phyloP scores from a whole-genome alignment of 2,113 vertebrate species.

The Diadophis punctatus region DNA sequence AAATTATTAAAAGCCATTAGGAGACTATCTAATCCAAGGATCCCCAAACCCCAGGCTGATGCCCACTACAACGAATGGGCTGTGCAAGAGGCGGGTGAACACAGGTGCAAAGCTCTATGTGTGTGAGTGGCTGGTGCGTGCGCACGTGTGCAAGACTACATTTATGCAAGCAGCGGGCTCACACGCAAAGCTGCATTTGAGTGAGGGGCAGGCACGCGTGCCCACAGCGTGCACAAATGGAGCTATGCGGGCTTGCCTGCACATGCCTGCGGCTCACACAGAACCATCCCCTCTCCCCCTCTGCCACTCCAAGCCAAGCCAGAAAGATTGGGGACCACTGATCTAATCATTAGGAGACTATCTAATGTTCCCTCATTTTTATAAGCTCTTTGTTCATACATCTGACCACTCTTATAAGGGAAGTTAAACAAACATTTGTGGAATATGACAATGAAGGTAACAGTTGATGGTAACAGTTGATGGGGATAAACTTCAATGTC shows the following conservation, averaged over 20 bases:
- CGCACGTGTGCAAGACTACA: background rate
- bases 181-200: background rate
- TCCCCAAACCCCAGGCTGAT: too few relatives aligned
- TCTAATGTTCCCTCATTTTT: background rate
- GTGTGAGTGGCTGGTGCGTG: rapidly evolving
- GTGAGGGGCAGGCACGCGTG: background rate
- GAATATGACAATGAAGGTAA: background rate
- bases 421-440: background rate
- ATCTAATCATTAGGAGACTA: background rate
- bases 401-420: background rate
- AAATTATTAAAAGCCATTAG: background rate
- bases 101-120: background rate
- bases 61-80: too few relatives aligned
- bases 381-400: background rate
- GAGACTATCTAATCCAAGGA: background rate
- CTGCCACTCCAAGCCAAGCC: background rate
- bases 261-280: background rate
- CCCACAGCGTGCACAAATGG: too few relatives aligned
- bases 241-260: too few relatives aligned
- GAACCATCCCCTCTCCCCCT: background rate
- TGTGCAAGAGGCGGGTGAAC: too few relatives aligned
- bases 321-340: background rate
- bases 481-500: background rate
- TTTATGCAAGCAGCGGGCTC: background rate
- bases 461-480: background rate